phyloP scores from a whole-genome alignment of 1,140 invertebrate genomes.

The Lasaia peninsularis region DNA sequence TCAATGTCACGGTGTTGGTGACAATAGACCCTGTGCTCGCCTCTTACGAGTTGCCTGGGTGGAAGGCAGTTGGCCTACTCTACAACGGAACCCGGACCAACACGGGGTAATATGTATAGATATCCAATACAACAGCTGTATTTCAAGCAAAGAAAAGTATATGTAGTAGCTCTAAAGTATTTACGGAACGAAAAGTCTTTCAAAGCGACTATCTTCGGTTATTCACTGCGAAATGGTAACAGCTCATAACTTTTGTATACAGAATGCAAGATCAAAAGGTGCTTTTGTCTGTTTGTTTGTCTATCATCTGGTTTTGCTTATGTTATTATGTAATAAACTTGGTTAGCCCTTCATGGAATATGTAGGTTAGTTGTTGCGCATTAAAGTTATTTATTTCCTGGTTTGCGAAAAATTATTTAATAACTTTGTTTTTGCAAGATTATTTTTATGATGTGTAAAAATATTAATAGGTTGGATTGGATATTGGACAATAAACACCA shows the following conservation, averaged over 20 bases:
- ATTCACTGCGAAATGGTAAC: background rate
- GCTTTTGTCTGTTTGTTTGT: conserved; percentile 2
- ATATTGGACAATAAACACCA: too few relatives aligned
- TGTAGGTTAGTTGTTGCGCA: background rate
- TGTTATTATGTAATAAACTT: conserved; percentile 8
- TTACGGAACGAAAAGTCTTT: background rate
- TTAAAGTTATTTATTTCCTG: background rate
- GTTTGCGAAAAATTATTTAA: background rate
- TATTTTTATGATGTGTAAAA: background rate
- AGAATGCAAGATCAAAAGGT: background rate
- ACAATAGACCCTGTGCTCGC: too few relatives aligned
- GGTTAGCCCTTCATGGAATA: background rate
- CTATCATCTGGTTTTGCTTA: background rate
- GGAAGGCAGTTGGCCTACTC: too few relatives aligned
- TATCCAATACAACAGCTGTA: too few relatives aligned
- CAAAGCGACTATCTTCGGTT: background rate
- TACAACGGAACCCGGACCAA: too few relatives aligned
- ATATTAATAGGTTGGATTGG: background rate
- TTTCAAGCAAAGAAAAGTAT: too few relatives aligned
- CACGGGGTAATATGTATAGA: too few relatives aligned
- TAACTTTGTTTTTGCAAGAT: background rate
- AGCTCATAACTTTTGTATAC: conserved; percentile 3
- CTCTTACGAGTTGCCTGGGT: too few relatives aligned
- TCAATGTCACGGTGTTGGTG: too few relatives aligned
- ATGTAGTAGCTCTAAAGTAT: too few relatives aligned